Base-by-base conservation (phyloP, 2,888 invertebrate species). In the Plebejus argus region DNA sequence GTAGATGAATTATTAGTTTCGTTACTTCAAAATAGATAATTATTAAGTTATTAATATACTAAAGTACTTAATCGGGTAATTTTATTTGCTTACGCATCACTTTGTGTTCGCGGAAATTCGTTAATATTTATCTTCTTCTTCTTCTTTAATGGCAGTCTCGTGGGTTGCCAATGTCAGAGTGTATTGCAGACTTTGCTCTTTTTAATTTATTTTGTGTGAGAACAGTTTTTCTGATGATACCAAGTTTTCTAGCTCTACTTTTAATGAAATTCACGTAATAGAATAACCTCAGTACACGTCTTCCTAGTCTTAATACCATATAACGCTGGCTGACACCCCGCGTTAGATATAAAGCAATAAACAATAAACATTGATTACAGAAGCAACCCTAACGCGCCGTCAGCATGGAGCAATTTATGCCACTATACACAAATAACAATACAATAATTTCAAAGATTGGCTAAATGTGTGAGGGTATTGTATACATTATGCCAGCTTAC, bases 381-480 rank as follows among this genome's bases (percentile, higher is more conserved):
- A 66, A 33, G 15, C 66, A 66, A 28, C 66, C 66, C 66, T 66
- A 61, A 23, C 61, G 66, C 33, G 66, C 74, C 74, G 45, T 74
- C 74, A 39, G 53, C 49, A 28, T 53, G 8, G 74, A 74, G 7
- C 45, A 74, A 74, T 53, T 74, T 74, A 53, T 74, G 74, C 45
- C 74, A 49, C 74, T 74, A 74, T 74, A 66, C 74, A 74, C 74
- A 74, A 74, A 74, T 74, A 74, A 74, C 74, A 74, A 45, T 72
- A 72, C 72, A 72, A 74, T 74, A 74, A 74, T 53, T 74, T 74
- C 74, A 74, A 74, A 74, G 74, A 74, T 74, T 74, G 74, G 74
- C 53, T 74, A 74, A 74, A 74, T 74, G 74, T 53, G 74, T 74
- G 49, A 45, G 74, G 28, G 74, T 74, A 74, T 53, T 53, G 74